These are phyloP conservation scores for Eupithecia insigniata DNA, from an alignment of 2,888 invertebrate species.

Conservation along the genomic window DNA sequence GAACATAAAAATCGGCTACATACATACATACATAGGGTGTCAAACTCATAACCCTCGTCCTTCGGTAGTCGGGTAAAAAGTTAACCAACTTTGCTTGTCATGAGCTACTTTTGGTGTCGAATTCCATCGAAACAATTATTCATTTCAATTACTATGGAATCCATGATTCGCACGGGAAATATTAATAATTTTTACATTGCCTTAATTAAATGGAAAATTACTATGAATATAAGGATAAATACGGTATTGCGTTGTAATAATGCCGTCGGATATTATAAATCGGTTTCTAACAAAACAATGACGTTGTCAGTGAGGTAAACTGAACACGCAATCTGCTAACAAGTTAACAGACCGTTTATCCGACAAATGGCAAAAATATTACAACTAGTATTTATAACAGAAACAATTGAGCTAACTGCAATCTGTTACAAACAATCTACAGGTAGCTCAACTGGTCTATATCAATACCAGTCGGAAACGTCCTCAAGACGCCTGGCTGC, in stretches of 20 bases:
- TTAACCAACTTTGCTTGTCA: background rate
- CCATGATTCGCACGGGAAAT: background rate
- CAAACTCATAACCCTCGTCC: too few species aligned
- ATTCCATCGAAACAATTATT: conserved; percentile 19
- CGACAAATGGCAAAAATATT: background rate
- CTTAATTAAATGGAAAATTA: conserved; percentile 19
- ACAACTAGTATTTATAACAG: too few species aligned
- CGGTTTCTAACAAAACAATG: background rate
- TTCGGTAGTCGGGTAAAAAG: too few species aligned
- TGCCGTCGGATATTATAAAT: background rate
- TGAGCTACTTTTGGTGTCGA: background rate
- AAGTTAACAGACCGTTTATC: background rate
- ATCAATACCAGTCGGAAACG: too few species aligned
- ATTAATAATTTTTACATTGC: background rate
- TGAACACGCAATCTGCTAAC: background rate
- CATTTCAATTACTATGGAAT: conserved; percentile 17
- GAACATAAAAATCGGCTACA: too few species aligned
- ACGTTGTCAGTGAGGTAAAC: background rate
- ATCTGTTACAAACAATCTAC: too few species aligned
- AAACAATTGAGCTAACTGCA: too few species aligned
- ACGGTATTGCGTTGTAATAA: background rate
- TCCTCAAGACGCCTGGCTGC: too few species aligned
- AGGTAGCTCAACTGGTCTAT: too few species aligned
- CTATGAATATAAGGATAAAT: conserved; percentile 16
- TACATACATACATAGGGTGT: too few species aligned